Base-by-base conservation (phyloP, 2,113 vertebrate species). In the Hepsetus odoe region DNA sequence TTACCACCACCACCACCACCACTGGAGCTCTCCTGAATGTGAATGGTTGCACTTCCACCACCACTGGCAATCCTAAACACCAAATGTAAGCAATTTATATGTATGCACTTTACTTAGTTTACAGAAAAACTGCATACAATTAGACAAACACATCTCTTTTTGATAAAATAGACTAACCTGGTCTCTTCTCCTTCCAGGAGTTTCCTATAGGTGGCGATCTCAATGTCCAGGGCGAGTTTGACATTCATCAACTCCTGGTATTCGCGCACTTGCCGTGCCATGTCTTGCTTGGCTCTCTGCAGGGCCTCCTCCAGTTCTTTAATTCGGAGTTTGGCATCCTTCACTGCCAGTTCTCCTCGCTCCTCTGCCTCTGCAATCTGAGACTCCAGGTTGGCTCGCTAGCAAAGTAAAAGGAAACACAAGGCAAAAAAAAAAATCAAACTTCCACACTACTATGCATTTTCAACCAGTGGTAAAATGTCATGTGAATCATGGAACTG, bases 161-260 rank as follows among this genome's bases (percentile, higher is more conserved):
- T 30, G n/a, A 20, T 24, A 6, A 33, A 49, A 42, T 28, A 24
- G 6, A 66, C 85, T 81, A 77, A 98, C 96, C 96, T 92, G 88
- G 16, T 53, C 80, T 98, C 96, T 85, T 99, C 96, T 4, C 96
- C 93, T 73, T 98, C 96, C 89, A 98, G 93, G n/a, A 99, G 91
- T 79, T 95, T 95, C 69, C 78, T 93, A 89, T 98, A 98, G 74
- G 97, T 97, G 0, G 94, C 94, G 0, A 98, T 98, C 90, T 98
- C 97, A 1, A 98, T 91, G 74, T 97, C 97, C 89, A 98, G 90
- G 42, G 95, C 93, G 86, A 98, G 83, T 59, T 98, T 98, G 84
- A 94, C 73, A 0, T 94, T 96, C 94, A 95, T 94, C 1, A 98
- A 94, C 77, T 96, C 95, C 88, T 98, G 96, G 89, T 98, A 94